Evolutionary conservation across 2,113 vertebrate species (phyloP), one percentile per base, ranked within the genome.

Genomic region (Archocentrus centrarchus): DNA sequence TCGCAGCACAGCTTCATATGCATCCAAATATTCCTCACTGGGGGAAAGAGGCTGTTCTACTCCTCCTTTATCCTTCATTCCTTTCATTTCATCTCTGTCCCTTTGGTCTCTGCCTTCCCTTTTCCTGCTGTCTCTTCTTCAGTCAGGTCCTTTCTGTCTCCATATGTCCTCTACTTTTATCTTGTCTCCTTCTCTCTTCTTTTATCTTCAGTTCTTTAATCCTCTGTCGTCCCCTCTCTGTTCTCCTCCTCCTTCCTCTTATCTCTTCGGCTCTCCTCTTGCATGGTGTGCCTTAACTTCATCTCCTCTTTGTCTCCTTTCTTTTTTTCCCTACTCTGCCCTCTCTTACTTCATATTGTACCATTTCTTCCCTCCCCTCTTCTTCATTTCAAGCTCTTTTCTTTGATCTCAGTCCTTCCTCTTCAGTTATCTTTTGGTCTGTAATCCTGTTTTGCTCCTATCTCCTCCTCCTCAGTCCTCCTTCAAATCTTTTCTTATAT

Each of bases 1-100:
- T 89, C 79, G 37, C 85, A 86, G 88, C 81, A 47, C 80, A 60
- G 82, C 91, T 88, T 88, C 77, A 81, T 85, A 73, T 81, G 82
- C 91, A 89, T 83, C 73, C 55, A 77, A 90, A 79, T 83, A 39
- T 88, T 85, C 41, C 79, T 83, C 47, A 6, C 73, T 75, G 50
- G 75, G 32, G 15, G 57, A 0, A 50, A 55, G 58, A 20, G 32
- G 59, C 59, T 20, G 50, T n/a, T 75, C 55, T 47, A 2, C 63
- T 75, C 24, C 55, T 58, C 22, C 53, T 59, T 22, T 24, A 76
- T 76, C 73, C 81, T 66, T 50, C 58, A 32, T 75, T 27, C 53
- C 39, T 75, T 77, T 27, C 63, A 63, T 62, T 14, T 76, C 73
- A 13, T 30, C 39, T 37, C 55, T 68, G 63, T 64, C 47, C 6